A percentile compares a stretch with the other conserved stretches of the same genome.
Conservation (phyloP, 2,888 invertebrate genomes). For the Eupeodes luniger region DNA sequence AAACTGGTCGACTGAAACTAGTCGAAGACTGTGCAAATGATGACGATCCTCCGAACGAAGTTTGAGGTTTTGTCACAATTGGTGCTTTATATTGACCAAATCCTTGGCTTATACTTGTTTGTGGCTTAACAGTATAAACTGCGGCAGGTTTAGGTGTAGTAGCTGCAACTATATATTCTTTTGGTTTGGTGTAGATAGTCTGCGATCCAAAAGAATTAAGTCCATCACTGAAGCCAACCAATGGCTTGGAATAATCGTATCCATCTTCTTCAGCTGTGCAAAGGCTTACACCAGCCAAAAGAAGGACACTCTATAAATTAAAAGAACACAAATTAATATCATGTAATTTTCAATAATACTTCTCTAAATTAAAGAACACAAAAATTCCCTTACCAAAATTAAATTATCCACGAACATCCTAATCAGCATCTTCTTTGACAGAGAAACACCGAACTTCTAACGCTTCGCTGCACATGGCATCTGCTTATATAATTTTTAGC, state of each 20-base stretch:
- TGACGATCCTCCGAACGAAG: background rate
- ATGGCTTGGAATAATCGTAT: constrained; percentile 51
- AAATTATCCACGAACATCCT: constrained; percentile 52
- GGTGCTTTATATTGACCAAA: constrained; percentile 36
- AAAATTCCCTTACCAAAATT: constrained; percentile 63
- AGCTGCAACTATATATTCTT: constrained; percentile 33
- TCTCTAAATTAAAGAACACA: background rate
- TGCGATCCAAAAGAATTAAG: constrained; percentile 27
- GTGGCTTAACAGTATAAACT: constrained; percentile 16
- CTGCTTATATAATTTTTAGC: constrained; percentile 63
- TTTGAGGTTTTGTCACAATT: constrained; percentile 1
- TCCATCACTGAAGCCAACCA: constrained; percentile 48
- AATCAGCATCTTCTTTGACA: constrained; percentile 65
- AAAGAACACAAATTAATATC: background rate
- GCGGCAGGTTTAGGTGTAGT: constrained; percentile 19
- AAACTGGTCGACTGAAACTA: background rate
- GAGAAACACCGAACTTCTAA: constrained; percentile 71
- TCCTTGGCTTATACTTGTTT: constrained; percentile 5
- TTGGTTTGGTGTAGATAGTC: constrained; percentile 21
- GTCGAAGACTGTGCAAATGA: background rate
- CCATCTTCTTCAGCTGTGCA: constrained; percentile 48
- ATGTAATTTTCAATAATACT: no score
- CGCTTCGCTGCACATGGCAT: constrained; percentile 59
- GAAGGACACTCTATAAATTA: constrained; percentile 54
- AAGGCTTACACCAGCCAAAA: constrained; percentile 48